These are phyloP conservation scores for Buathra laborator DNA, from an alignment of 2,888 invertebrate species.

Conservation along the genomic window DNA sequence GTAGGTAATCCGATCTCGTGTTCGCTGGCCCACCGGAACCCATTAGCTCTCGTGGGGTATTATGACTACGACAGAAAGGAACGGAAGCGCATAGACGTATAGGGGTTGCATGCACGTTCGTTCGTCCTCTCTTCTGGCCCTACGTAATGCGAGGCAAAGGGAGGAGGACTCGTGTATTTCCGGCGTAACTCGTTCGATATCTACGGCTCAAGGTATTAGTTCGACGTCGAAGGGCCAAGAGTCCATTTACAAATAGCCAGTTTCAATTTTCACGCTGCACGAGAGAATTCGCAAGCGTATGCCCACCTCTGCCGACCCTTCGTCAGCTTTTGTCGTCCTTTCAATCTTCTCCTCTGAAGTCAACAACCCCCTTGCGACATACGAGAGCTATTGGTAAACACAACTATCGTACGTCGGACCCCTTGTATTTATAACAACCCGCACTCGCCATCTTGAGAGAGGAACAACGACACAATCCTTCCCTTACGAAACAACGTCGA, in stretches of 20 bases:
- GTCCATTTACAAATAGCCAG: constrained; percentile 78
- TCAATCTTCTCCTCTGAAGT: not conserved
- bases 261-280: constrained; percentile 72
- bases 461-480: constrained; percentile 9
- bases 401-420: not conserved
- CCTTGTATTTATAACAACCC: not conserved
- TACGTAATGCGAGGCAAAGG: constrained; percentile 19
- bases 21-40: constrained; percentile 33
- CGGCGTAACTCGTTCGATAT: constrained; percentile 10
- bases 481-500: not conserved
- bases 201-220: not conserved
- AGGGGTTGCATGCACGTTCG: constrained; percentile 20
- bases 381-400: not conserved
- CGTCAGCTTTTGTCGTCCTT: constrained; percentile 10
- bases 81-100: constrained; percentile 16
- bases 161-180: constrained; percentile 38
- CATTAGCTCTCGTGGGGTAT: constrained; percentile 46
- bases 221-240: constrained; percentile 58
- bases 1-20: constrained; percentile 40
- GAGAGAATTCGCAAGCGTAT: not conserved
- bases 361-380: constrained; percentile 8
- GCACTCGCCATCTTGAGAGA: constrained; percentile 12
- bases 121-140: not conserved
- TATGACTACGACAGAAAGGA: constrained; percentile 22
- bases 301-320: not conserved